A percentile compares a stretch with the other conserved stretches of the same genome.
Evolutionary conservation across 2,113 vertebrate species (phyloP).

Genomic region (Macrotus californicus): DNA sequence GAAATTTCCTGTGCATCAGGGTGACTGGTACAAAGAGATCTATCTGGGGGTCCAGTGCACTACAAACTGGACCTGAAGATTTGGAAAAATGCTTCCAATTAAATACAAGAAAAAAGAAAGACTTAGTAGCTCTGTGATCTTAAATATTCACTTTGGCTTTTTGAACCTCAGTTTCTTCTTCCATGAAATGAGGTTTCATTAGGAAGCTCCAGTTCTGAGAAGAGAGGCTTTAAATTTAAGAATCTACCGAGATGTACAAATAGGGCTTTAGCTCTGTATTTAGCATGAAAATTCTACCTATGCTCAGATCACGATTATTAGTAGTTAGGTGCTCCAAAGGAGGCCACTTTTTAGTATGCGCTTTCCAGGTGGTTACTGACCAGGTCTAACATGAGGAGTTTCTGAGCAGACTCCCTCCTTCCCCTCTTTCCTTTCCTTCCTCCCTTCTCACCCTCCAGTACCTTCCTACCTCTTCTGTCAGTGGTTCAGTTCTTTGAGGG

Average conservation of each 20-base stretch:
- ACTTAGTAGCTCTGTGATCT: background rate
- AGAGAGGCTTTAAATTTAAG: background rate
- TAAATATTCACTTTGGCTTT: background rate
- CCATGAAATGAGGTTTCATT: background rate
- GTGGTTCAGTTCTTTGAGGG: background rate
- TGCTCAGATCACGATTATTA: background rate
- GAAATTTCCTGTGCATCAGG: background rate
- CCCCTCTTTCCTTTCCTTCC: background rate
- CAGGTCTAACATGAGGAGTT: background rate
- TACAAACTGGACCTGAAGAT: background rate
- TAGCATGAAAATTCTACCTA: background rate
- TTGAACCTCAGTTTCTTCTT: background rate
- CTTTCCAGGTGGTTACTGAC: background rate
- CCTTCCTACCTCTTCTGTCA: background rate
- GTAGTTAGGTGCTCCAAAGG: background rate
- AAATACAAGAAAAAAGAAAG: background rate
- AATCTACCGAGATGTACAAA: background rate
- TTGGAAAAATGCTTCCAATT: background rate
- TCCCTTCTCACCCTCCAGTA: background rate
- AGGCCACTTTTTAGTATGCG: background rate
- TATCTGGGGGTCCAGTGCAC: background rate
- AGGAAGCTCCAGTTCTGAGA: slow-evolving; percentile 1
- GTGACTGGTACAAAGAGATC: background rate
- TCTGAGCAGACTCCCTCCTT: background rate
- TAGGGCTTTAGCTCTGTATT: background rate